A percentile compares a stretch with the other conserved stretches of the same genome.
Conservation (phyloP, 1,140 invertebrate species). For the Adoxophyes honmai region DNA sequence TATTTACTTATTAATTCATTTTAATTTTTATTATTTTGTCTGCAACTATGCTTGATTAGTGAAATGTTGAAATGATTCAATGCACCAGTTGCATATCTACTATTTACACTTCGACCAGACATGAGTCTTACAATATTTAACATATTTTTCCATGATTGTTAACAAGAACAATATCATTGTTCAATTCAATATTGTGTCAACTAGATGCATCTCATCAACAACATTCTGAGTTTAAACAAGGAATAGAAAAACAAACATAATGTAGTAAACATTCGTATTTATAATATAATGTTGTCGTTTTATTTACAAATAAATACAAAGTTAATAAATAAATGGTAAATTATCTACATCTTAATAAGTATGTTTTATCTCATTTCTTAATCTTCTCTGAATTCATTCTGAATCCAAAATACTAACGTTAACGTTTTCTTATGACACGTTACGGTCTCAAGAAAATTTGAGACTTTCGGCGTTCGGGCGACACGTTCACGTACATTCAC, state of each 20-base stretch:
- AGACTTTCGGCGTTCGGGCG: constrained; percentile 74
- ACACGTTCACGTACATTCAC: constrained; percentile 77
- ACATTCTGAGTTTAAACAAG: neutral
- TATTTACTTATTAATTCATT: too few relatives aligned
- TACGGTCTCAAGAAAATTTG: constrained; percentile 75
- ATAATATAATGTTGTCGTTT: constrained; percentile 76
- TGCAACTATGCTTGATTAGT: too few relatives aligned
- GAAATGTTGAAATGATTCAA: too few relatives aligned
- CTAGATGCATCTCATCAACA: too few relatives aligned
- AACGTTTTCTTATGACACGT: constrained; percentile 76
- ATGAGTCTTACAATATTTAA: too few relatives aligned
- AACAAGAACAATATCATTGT: too few relatives aligned
- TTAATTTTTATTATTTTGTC: too few relatives aligned
- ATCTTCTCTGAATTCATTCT: constrained; percentile 70
- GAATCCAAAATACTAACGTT: constrained; percentile 76
- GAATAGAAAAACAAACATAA: constrained; percentile 65
- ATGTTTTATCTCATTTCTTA: constrained; percentile 76
- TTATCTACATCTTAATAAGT: constrained; percentile 77
- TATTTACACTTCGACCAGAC: too few relatives aligned
- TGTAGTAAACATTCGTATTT: constrained; percentile 77
- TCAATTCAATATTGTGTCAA: too few relatives aligned
- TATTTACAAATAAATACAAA: constrained; percentile 78
- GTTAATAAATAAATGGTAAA: constrained; percentile 78
- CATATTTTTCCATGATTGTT: too few relatives aligned
- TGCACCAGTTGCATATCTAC: too few relatives aligned